These are phyloP conservation scores for Uropsilus gracilis DNA, from an alignment of 2,113 vertebrate genomes.

Conservation along the genomic window DNA sequence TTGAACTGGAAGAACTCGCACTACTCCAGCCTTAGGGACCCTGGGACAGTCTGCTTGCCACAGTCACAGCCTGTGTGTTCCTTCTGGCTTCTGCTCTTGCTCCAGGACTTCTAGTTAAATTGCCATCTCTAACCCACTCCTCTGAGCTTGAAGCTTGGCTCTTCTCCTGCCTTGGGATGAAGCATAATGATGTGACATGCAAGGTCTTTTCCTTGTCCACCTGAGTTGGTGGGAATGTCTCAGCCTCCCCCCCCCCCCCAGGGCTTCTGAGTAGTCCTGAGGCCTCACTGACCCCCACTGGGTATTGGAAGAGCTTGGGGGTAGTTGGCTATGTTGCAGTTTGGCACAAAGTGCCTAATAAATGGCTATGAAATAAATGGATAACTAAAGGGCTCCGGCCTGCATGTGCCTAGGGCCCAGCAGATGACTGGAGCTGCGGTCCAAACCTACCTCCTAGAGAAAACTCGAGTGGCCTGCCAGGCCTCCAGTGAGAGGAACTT, in stretches of 20 bases:
- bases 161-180: background rate
- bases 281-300: background rate
- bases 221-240: background rate
- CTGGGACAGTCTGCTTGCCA: background rate
- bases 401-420: slow-evolving; percentile 87
- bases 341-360: background rate
- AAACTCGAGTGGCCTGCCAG: slow-evolving; percentile 94
- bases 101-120: background rate
- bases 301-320: background rate
- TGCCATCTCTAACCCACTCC: background rate
- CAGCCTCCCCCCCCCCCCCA: background rate
- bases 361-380: background rate
- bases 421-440: slow-evolving; percentile 94
- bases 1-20: background rate
- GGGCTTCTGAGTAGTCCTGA: background rate
- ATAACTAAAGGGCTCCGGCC: background rate
- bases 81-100: background rate
- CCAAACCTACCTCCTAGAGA: slow-evolving; percentile 97
- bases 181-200: background rate
- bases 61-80: background rate
- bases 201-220: background rate
- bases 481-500: slow-evolving; percentile 95
- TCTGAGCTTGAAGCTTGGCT: background rate
- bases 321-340: background rate
- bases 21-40: background rate